phyloP scores from a whole-genome alignment of 2,797 vertebrate genomes.

The Gymnoscopelus microlampas region DNA sequence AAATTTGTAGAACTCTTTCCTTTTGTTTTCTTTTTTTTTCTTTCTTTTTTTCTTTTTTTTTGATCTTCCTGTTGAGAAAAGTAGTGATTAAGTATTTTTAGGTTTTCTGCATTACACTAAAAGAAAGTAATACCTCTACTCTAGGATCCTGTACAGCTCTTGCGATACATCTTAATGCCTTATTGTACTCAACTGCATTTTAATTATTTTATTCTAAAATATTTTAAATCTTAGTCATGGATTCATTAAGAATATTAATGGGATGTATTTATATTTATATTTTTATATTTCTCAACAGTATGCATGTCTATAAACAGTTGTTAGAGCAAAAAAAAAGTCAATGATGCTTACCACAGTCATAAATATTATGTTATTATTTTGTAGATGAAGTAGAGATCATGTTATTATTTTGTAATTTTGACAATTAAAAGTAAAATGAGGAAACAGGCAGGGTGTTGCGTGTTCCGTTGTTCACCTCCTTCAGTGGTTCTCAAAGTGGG shows the following conservation, averaged over 20 bases:
- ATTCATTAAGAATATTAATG: constrained; percentile 85
- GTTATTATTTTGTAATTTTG: constrained; percentile 89
- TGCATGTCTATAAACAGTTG: constrained; percentile 84
- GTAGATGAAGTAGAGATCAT: constrained; percentile 84
- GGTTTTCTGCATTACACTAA: constrained; percentile 74
- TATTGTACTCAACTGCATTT: constrained; percentile 85
- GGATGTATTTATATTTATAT: constrained; percentile 90
- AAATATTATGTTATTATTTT: constrained; percentile 82
- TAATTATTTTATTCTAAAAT: constrained; percentile 83
- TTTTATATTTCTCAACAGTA: constrained; percentile 89
- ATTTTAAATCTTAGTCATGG: constrained; percentile 84
- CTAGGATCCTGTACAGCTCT: constrained; percentile 83
- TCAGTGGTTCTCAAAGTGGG: background rate
- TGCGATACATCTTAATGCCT: constrained; percentile 87
- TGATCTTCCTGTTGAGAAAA: constrained; percentile 77
- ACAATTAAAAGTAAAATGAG: constrained; percentile 85
- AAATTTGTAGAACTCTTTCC: constrained; percentile 65
- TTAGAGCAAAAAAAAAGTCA: constrained; percentile 78
- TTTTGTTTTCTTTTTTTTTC: constrained; percentile 58
- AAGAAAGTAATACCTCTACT: constrained; percentile 81
- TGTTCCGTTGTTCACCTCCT: constrained; percentile 29
- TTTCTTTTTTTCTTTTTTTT: constrained; percentile 53
- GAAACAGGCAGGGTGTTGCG: constrained; percentile 60
- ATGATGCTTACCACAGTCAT: constrained; percentile 83
- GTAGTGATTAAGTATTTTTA: constrained; percentile 73